Evolutionary conservation across 2,113 vertebrate genomes (phyloP).

Genomic region (Mustela lutreola): DNA sequence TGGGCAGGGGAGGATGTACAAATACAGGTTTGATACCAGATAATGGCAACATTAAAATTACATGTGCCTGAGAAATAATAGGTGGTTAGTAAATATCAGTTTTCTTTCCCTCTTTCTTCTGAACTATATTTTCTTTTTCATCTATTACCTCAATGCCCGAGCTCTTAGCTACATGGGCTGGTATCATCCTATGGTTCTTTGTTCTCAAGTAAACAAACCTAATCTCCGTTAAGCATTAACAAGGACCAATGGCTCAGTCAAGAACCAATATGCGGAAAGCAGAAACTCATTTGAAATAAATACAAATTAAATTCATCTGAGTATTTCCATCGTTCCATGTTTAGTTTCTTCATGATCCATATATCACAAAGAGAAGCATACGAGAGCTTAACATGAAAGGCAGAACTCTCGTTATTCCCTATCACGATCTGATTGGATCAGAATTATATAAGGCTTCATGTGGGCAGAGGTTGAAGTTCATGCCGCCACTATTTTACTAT

Average conservation of each 20-base stretch:
- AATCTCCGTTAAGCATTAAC: not conserved
- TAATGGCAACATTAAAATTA: not conserved
- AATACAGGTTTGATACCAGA: not conserved
- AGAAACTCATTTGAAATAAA: conserved; percentile 1
- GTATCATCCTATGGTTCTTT: not conserved
- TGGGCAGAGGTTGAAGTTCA: not conserved
- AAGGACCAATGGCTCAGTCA: not conserved
- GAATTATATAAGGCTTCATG: not conserved
- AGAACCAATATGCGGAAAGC: not conserved
- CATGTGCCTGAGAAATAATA: not conserved
- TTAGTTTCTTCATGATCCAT: not conserved
- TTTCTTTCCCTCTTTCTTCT: conserved; percentile 28
- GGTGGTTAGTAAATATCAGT: not conserved
- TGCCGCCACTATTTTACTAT: not conserved
- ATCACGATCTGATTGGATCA: not conserved
- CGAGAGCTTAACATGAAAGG: not conserved
- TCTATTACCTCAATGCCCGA: not conserved
- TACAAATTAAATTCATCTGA: not conserved
- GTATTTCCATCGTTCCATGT: not conserved
- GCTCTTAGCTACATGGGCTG: not conserved
- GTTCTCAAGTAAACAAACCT: not conserved
- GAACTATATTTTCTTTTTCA: not conserved
- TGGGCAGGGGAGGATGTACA: not conserved
- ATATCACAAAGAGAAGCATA: not conserved
- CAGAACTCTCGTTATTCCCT: not conserved